Percentiles rank a stretch among this genome's conserved stretches.
Evolutionary conservation across 2,888 invertebrate genomes (phyloP).

Genomic region (Plemyria rubiginata): DNA sequence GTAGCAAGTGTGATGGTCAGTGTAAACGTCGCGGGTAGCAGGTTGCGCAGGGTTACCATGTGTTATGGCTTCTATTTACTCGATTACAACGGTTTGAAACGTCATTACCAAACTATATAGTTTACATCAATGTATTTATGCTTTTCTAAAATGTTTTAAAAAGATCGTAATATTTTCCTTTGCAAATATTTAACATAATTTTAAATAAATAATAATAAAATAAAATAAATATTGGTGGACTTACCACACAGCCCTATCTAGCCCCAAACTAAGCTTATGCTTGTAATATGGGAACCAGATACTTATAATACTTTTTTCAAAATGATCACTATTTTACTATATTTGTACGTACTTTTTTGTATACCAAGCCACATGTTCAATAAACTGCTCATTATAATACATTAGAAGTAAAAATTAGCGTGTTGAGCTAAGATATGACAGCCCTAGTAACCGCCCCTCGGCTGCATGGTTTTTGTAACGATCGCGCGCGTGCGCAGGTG

Average conservation of each 20-base stretch:
- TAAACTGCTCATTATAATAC: constrained; percentile 4
- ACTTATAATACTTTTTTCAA: too few relatives aligned
- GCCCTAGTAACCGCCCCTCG: constrained; percentile 52
- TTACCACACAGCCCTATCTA: too few relatives aligned
- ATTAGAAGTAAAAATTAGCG: constrained; percentile 9
- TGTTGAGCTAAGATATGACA: constrained; percentile 19
- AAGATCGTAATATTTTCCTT: too few relatives aligned
- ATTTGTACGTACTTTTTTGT: not conserved
- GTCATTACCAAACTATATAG: too few relatives aligned
- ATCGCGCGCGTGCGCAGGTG: constrained; percentile 81
- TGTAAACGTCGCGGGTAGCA: constrained; percentile 34
- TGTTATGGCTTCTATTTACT: constrained; percentile 21
- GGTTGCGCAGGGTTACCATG: constrained; percentile 36
- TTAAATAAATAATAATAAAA: too few relatives aligned
- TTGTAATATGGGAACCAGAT: too few relatives aligned
- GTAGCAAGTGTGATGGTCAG: constrained; percentile 51
- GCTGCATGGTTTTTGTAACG: constrained; percentile 75
- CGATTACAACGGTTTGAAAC: not conserved
- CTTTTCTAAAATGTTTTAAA: too few relatives aligned
- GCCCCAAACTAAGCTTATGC: too few relatives aligned
- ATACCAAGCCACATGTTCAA: not conserved
- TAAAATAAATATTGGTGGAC: too few relatives aligned
- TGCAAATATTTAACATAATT: too few relatives aligned
- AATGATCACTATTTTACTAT: too few relatives aligned
- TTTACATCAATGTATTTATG: too few relatives aligned